These are phyloP conservation scores for Lepisosteus osseus DNA, from an alignment of 2,113 vertebrate species.

Conservation along the genomic window DNA sequence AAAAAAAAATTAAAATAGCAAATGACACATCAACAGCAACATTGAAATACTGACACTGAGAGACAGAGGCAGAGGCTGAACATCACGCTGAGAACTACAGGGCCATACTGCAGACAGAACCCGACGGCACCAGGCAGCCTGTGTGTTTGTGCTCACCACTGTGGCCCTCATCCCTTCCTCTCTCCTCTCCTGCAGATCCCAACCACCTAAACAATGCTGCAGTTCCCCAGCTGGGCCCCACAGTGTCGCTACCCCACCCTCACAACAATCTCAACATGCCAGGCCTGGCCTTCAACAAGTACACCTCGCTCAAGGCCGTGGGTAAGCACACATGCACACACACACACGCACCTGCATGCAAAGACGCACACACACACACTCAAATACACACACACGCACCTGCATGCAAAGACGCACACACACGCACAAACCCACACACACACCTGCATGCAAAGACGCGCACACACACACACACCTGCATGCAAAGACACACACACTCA, in stretches of 20 bases:
- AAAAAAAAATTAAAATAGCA: no score
- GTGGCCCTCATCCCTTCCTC: neutral
- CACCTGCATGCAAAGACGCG: neutral
- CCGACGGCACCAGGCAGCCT: no score
- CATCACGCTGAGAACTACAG: no score
- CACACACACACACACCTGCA: constrained; percentile 2
- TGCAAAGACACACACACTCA: neutral
- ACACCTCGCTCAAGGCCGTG: constrained; percentile 63
- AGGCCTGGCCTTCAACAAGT: constrained; percentile 68
- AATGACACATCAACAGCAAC: no score
- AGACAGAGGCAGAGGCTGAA: no score
- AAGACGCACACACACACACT: constrained; percentile 1
- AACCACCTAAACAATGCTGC: constrained; percentile 68
- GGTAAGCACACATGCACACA: constrained; percentile 46
- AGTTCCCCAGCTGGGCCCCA: constrained; percentile 58
- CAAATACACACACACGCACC: constrained; percentile 9
- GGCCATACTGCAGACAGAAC: no score
- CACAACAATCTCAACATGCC: constrained; percentile 64
- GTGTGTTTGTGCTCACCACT: no score
- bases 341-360: neutral
- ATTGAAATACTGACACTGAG: no score
- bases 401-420: no score
- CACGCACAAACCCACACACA: constrained; percentile 10
- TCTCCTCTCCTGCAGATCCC: constrained; percentile 48
- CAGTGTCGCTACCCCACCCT: constrained; percentile 67